Conservation (phyloP, 2,113 vertebrate species). For the Sialia sialis region DNA sequence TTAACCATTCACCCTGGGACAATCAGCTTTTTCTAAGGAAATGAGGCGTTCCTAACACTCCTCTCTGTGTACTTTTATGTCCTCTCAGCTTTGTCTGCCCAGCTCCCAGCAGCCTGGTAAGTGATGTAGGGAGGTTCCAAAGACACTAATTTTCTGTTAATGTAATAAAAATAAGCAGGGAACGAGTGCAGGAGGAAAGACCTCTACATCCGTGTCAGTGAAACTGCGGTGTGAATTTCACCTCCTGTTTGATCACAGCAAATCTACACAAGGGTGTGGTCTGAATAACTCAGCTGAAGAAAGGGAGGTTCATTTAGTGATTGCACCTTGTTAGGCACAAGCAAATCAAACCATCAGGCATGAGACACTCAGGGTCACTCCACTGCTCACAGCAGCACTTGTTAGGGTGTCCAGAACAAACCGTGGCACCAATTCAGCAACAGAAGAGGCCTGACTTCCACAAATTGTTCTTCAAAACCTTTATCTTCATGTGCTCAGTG, state of each 20-base stretch:
- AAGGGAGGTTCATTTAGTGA: not conserved
- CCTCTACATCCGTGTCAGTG: not conserved
- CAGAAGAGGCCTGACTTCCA: not conserved
- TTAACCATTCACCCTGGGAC: not conserved
- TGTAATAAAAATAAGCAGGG: not conserved
- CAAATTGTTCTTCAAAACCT: not conserved
- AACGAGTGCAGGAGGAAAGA: not conserved
- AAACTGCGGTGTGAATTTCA: not conserved
- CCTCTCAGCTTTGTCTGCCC: not conserved
- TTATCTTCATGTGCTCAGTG: not conserved
- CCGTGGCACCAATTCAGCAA: not conserved
- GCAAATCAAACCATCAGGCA: not conserved
- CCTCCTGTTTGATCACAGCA: not conserved
- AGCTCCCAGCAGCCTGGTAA: not conserved
- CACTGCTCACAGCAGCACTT: not conserved
- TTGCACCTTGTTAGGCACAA: not conserved
- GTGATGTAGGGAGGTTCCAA: not conserved
- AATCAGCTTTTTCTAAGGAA: constrained; percentile 23
- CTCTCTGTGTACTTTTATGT: not conserved
- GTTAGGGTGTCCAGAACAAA: not conserved
- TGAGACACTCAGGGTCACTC: not conserved
- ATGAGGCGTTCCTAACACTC: not conserved
- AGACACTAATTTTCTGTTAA: not conserved
- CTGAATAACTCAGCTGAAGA: not conserved
- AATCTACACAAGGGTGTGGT: not conserved